Evolutionary conservation across 2,797 vertebrate genomes (phyloP).

Genomic region (Myotis planiceps): DNA sequence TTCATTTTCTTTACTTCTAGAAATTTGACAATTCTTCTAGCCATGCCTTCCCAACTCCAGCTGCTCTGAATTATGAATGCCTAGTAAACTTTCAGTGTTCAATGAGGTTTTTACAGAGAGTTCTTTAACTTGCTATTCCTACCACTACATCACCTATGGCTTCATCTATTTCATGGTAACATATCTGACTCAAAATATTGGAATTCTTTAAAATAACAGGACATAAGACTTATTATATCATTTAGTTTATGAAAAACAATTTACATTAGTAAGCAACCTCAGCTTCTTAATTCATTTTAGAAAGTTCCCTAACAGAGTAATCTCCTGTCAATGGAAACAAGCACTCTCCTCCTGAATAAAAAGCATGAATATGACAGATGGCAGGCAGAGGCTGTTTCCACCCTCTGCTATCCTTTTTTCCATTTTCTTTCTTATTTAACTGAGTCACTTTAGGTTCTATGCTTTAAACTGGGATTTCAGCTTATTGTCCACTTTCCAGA

Average conservation of each 20-base stretch:
- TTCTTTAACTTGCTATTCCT: slow-evolving; percentile 11
- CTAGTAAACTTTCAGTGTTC: background rate
- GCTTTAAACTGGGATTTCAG: background rate
- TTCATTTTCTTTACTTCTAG: background rate
- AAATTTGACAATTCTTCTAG: slow-evolving; percentile 2
- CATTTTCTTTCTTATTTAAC: background rate
- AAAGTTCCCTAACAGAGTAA: slow-evolving; percentile 40
- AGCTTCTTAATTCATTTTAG: slow-evolving; percentile 1
- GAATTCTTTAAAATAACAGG: slow-evolving; percentile 47
- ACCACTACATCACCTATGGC: background rate
- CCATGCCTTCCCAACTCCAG: background rate
- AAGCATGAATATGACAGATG: background rate
- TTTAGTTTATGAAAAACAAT: background rate
- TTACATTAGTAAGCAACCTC: background rate
- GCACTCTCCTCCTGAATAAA: background rate
- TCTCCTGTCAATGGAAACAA: background rate
- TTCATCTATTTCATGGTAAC: background rate
- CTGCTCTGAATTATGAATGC: background rate
- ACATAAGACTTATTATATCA: background rate
- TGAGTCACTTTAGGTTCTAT: background rate
- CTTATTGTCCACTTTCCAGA: background rate
- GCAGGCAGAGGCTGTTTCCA: background rate
- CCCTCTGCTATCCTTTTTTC: background rate
- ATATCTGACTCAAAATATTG: slow-evolving; percentile 52
- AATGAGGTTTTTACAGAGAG: slow-evolving; percentile 6